Evolutionary conservation across 2,797 vertebrate species (phyloP), one percentile per base, ranked within the genome.

Genomic region (Microchirus variegatus): DNA sequence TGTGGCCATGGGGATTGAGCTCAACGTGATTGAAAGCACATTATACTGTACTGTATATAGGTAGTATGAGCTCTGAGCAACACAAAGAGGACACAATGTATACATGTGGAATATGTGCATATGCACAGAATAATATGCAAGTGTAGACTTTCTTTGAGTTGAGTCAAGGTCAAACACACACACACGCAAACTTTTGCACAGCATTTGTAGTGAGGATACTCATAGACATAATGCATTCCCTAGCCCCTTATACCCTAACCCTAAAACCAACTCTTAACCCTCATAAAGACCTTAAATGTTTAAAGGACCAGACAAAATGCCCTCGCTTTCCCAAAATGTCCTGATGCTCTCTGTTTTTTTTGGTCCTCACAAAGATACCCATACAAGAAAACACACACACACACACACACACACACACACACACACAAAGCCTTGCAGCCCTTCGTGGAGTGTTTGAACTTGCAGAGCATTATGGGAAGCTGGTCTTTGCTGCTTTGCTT

Each of bases 401-500:
- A 59, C 47, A 16, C 56, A 15, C 60, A 49, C 31, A 73, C n/a
- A 47, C 37, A 46, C 60, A 49, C 31, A 73, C n/a, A 47, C 37
- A 3, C 47, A 59, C 47, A 16, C 56, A 15, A 48, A 52, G 18
- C 38, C 22, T 22, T 22, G 22, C 5, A 22, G 22, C 22, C 22
- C 22, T 53, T 37, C 35, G 3, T 45, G 42, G 10, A 46, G 53
- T 18, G 46, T 69, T 63, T 63, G 19, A 55, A 46, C 45, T 48
- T 50, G 15, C 14, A 53, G 1, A 2, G 58, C 53, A 67, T 68
- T 26, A n/a, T 59, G 62, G 63, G 59, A 55, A 53, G 61, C 62
- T 31, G 26, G 36, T 13, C 41, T 58, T 40, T 48, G 26, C 55
- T 65, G 44, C 45, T 63, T 43, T 58, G 35, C 59, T 60, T 52